phyloP scores from a whole-genome alignment of 2,888 invertebrate genomes.

The Lypha dubia region DNA sequence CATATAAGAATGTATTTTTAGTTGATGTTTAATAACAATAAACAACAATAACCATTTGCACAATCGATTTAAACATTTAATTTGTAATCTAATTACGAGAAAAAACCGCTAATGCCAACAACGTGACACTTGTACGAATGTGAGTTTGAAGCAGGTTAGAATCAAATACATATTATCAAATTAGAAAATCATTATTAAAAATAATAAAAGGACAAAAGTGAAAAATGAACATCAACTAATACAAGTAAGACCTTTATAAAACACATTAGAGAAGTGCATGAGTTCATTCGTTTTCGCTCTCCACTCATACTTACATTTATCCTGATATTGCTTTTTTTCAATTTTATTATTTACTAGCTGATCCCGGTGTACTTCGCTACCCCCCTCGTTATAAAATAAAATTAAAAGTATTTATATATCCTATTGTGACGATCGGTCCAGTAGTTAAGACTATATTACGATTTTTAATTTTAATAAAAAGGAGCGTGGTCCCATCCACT shows the following conservation, averaged over 20 bases:
- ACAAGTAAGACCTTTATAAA: not conserved
- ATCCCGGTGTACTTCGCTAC: too few relatives aligned
- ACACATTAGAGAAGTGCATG: too few relatives aligned
- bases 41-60: constrained; percentile 26
- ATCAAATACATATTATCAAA: constrained; percentile 50
- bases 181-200: constrained; percentile 42
- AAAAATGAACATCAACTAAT: constrained; percentile 3
- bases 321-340: too few relatives aligned
- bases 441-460: too few relatives aligned
- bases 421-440: too few relatives aligned
- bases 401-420: too few relatives aligned
- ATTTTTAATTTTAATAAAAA: too few relatives aligned
- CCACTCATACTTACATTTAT: too few relatives aligned
- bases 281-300: too few relatives aligned
- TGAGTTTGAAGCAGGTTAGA: constrained; percentile 25
- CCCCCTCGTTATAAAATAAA: too few relatives aligned
- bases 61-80: constrained; percentile 51
- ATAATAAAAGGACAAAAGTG: constrained; percentile 22
- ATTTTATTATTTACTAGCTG: too few relatives aligned
- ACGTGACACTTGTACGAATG: constrained; percentile 41
- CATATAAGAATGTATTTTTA: constrained; percentile 1
- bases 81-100: constrained; percentile 63
- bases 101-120: constrained; percentile 62
- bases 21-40: constrained; percentile 9
- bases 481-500: too few relatives aligned